Evolutionary conservation across 2,888 invertebrate species (phyloP), one percentile per base, ranked within the genome.

Genomic region (Ernsta delagoae): DNA sequence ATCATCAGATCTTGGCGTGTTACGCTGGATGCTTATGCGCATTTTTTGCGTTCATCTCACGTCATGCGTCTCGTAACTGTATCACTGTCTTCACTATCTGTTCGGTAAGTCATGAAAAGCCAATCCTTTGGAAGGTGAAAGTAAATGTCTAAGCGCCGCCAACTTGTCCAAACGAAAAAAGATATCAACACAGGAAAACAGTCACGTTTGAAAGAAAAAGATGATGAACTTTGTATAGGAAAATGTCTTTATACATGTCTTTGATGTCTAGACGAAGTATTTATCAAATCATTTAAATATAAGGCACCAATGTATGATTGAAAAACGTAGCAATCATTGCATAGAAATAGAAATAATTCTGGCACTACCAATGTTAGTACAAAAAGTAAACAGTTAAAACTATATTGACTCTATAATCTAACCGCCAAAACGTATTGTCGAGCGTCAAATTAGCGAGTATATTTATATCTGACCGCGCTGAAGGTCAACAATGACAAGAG

Each of bases 41-140:
- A 67, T 56, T 68, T 68, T 68, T 68, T 57, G 57, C 57, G 50
- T 62, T 57, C 61, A 68, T 62, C 56, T 57, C 48, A 11, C 65
- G 50, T 57, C 56, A 60, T 16, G 12, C 11, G 39, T 62, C 68
- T 6, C 57, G 50, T 54, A 68, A 68, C 43, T 53, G 24, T 53
- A 53, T 53, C 53, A 53, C 53, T 53, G 9, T 53, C 4, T 53
- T 53, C 53, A 53, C 53, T 53, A 5, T 24, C 53, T 53, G 16
- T 24, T 53, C 16, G 24, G 24, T 53, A 53, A 53, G 53, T 53
- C 24, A 53, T 53, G 53, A 53, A 53, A 53, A 53, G 24, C 5
- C 53, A 53, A 24, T 24, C 9, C 53, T 53, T 53, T 24, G 53
- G 24, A 24, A 8, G 12, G 53, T 57, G 56, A 57, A n/a, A 57